Evolutionary conservation across 2,888 invertebrate species (phyloP).

Genomic region (Nomada ruficornis): DNA sequence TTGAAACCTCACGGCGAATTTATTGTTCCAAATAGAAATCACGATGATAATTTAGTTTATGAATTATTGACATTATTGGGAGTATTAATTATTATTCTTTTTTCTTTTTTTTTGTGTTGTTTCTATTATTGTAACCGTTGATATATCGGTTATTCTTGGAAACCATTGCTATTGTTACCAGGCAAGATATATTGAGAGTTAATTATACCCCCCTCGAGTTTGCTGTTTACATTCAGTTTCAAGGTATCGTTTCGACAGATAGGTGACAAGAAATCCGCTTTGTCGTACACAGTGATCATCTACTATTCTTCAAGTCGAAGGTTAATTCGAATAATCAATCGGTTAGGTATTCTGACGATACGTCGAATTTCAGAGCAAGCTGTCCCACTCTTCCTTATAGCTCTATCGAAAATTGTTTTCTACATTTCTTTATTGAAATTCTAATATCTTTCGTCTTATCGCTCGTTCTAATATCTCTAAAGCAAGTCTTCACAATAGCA

Average conservation of each 20-base stretch:
- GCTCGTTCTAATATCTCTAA: no score
- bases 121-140: not conserved
- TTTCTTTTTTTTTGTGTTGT: not conserved
- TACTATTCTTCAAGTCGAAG: not conserved
- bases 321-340: slow-evolving; percentile 15
- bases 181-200: not conserved
- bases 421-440: no score
- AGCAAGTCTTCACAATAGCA: no score
- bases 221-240: slow-evolving; percentile 34
- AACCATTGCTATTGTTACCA: slow-evolving; percentile 4
- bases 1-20: no score
- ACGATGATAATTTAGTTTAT: no score
- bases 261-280: not conserved
- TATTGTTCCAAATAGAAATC: no score
- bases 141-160: slow-evolving; percentile 14
- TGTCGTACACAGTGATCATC: slow-evolving; percentile 4
- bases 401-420: no score
- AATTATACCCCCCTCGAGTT: slow-evolving; percentile 5
- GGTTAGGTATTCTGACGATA: not conserved
- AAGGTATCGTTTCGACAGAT: not conserved
- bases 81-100: not conserved
- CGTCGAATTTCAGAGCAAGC: not conserved
- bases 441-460: no score
- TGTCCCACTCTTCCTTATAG: not conserved
- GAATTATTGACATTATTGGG: no score